Evolutionary conservation across 2,113 vertebrate species (phyloP).

Genomic region (Lanius collurio): DNA sequence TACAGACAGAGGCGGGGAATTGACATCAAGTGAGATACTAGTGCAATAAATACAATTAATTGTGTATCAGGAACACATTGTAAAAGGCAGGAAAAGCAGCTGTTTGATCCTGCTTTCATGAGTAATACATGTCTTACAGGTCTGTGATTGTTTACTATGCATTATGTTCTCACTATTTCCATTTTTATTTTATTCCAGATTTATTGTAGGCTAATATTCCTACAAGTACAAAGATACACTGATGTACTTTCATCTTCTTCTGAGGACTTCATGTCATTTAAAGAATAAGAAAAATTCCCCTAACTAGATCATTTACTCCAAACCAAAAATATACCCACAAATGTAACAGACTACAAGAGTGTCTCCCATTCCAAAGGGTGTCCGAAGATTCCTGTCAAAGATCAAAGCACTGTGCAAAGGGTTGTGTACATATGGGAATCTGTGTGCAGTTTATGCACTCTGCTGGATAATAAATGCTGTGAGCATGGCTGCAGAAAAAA

Average conservation of each 20-base stretch:
- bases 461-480: conserved; percentile 13
- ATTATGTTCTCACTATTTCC: background rate
- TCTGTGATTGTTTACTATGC: background rate
- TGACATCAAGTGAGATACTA: background rate
- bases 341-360: background rate
- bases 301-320: background rate
- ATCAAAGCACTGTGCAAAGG: conserved; percentile 14
- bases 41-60: background rate
- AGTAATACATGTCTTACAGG: background rate
- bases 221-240: background rate
- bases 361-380: conserved; percentile 1
- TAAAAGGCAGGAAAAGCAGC: conserved; percentile 7
- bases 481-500: background rate
- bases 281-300: background rate
- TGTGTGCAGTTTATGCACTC: background rate
- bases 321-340: background rate
- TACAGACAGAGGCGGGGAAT: background rate
- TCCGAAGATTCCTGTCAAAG: conserved; percentile 14
- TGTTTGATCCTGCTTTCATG: background rate
- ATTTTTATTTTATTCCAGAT: conserved; percentile 8
- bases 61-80: background rate
- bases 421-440: background rate
- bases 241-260: conserved; percentile 8
- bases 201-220: background rate
- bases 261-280: background rate